Evolutionary conservation across 2,888 invertebrate species (phyloP).

Genomic region (Lasioglossum figueresi): DNA sequence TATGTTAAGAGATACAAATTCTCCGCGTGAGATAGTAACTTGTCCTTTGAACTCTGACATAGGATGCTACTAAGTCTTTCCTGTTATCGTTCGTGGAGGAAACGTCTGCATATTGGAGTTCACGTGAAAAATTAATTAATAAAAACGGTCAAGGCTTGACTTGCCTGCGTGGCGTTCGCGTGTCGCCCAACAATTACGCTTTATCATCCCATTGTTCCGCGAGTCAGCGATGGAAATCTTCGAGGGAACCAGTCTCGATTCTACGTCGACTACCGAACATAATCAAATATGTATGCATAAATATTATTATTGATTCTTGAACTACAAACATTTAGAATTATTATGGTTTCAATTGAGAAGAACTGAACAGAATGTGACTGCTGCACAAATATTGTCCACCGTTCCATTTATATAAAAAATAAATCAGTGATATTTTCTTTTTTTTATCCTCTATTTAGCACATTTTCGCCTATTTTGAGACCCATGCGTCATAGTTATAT

Average conservation of each 20-base stretch:
- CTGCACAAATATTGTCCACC: neutral
- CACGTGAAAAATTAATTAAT: constrained; percentile 11
- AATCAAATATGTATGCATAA: neutral
- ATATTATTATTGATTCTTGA: neutral
- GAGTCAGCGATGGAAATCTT: neutral
- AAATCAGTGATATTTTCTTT: neutral
- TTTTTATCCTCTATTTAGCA: neutral
- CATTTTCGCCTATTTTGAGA: neutral
- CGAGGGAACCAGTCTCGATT: neutral
- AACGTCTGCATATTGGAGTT: neutral
- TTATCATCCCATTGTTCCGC: neutral
- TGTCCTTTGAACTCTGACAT: neutral
- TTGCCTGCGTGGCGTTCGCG: neutral
- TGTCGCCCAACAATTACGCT: neutral
- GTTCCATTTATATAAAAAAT: neutral
- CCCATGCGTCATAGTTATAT: neutral
- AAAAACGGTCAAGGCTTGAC: constrained; percentile 1
- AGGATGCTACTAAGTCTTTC: neutral
- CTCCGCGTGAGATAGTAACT: neutral
- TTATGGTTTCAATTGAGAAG: neutral
- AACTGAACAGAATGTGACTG: neutral
- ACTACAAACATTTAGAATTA: neutral
- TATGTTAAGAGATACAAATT: neutral
- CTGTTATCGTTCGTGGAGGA: neutral
- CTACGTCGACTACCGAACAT: neutral